Evolutionary conservation across 2,888 invertebrate species (phyloP), one percentile per base, ranked within the genome.

Genomic region (Dendrolimus houi): DNA sequence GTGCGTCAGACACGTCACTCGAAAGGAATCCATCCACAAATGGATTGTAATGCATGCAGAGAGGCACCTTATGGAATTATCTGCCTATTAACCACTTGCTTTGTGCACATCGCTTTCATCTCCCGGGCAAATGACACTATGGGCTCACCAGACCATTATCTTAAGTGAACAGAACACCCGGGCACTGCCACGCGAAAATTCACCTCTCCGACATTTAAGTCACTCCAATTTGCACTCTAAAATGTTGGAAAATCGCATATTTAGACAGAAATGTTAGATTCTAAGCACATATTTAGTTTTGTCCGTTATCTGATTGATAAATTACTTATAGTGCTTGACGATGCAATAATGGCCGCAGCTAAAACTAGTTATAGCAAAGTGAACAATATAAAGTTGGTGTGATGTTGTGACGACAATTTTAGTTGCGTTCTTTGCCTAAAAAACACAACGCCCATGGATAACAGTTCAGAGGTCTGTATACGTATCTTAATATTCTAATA

Each of bases 81-180:
- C 85, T 82, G 78, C 80, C 85, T 86, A 90, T 90, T 90, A 88
- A 67, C 74, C 86, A 83, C 89, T 90, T 72, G 84, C 89, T 89
- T 89, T 89, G 89, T 81, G 70, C 69, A 65, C 69, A 62, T 67
- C 65, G 69, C 81, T 81, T 83, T 83, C 80, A 83, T 84, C 79
- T 81, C 72, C 66, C 66, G 70, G 67, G 61, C 69, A 74, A 77
- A 75, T 73, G 75, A 75, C 75, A 74, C 70, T 69, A 71, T 65
- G 66, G 67, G 3, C 69, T 61, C 62, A 66, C 65, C 69, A 61
- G 62, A 61, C 73, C 83, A 84, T 81, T 79, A 76, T 72, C 75
- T 73, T 71, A 69, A 80, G 74, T 71, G 75, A 75, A 73, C 71
- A 12, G 47, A 47, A 47, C 12, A 12, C 47, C 29, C 29, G 29